A percentile compares a stretch with the other conserved stretches of the same genome.
Conservation (phyloP, 2,797 vertebrate genomes). For the Peromyscus nudipes region DNA sequence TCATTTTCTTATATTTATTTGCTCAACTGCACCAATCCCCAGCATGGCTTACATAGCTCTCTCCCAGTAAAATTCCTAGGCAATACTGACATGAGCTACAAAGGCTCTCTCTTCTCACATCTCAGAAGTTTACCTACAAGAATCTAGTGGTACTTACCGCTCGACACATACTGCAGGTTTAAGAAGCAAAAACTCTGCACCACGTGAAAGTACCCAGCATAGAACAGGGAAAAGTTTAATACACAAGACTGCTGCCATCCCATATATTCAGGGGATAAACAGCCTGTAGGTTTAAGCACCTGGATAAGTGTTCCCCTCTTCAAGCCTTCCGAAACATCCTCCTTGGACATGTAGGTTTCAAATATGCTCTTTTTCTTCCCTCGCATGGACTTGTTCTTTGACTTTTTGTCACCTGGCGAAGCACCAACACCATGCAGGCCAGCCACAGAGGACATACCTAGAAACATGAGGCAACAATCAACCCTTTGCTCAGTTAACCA, state of each 20-base stretch:
- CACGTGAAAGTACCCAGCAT: background rate
- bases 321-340: slow-evolving; percentile 94
- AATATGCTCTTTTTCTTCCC: slow-evolving; percentile 94
- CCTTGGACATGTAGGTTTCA: slow-evolving; percentile 93
- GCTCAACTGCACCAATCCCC: background rate
- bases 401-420: slow-evolving; percentile 89
- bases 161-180: background rate
- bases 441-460: slow-evolving; percentile 76
- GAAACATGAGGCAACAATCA: slow-evolving; percentile 78
- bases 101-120: background rate
- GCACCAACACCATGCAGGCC: slow-evolving; percentile 83
- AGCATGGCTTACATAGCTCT: background rate
- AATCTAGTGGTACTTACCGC: background rate
- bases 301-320: slow-evolving; percentile 96
- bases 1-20: slow-evolving; percentile 4
- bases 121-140: background rate
- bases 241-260: background rate
- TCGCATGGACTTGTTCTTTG: slow-evolving; percentile 88
- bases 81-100: background rate
- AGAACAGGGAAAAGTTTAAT: background rate
- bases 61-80: background rate
- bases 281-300: slow-evolving; percentile 87
- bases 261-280: background rate
- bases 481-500: slow-evolving; percentile 32
- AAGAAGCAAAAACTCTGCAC: background rate